Evolutionary conservation across 2,797 vertebrate genomes (phyloP), one percentile per base, ranked within the genome.

Genomic region (Siniperca obscura): DNA sequence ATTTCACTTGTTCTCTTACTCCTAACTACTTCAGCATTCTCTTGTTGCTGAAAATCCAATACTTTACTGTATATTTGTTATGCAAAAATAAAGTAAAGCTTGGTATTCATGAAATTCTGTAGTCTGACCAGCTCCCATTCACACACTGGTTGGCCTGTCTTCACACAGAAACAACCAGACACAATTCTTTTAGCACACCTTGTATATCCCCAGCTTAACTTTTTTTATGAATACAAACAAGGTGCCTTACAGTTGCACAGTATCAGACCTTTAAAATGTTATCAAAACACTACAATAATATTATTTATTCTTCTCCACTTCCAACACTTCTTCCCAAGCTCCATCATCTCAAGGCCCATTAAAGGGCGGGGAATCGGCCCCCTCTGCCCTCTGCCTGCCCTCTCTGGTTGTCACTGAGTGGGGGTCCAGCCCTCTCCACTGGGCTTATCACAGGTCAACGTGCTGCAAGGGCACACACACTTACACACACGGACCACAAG

Each of bases 401-500:
- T 90, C 66, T 77, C 57, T 82, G 76, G 72, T 83, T 92, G 90
- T 92, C 87, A 83, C 88, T 75, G 87, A 85, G 85, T 25, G 71
- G 85, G 82, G 86, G 74, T 91, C 84, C 86, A 65, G 70, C 75
- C 81, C 88, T 92, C 84, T 88, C 88, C 69, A 62, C 92, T 95
- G 95, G 95, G 96, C 95, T 98, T 97, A 97, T 98, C 95, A 96
- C 94, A 96, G 95, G 96, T 96, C 96, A 94, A 69, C 89, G 92
- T 96, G 95, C 96, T 94, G 96, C 94, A 96, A 92, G 96, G 83
- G 82, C 75, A 80, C 82, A 82, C 76, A 81, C 76, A 73, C 71
- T 70, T 44, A 66, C 73, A 62, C 70, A 80, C 81, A 74, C 55
- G 30, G 53, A 80, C 81, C 80, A 64, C 83, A 84, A 71, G 69